Percentiles rank a stretch among this genome's conserved stretches.
Conservation (phyloP, 2,797 vertebrate species). For the Periparus ater region DNA sequence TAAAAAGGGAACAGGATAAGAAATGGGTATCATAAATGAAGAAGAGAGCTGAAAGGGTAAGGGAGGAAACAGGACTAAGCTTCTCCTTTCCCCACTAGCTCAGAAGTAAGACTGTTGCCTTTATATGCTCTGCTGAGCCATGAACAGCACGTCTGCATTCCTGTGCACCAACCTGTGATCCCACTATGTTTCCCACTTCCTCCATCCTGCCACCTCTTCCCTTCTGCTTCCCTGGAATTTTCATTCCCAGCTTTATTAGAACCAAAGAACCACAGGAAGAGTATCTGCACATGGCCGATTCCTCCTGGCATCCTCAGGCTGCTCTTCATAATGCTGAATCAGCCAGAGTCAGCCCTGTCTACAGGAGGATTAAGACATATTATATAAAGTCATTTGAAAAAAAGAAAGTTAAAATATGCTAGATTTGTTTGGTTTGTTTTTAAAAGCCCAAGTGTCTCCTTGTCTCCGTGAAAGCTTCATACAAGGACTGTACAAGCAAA, state of each 20-base stretch:
- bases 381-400: neutral
- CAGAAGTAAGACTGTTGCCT: neutral
- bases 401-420: neutral
- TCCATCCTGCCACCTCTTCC: neutral
- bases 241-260: neutral
- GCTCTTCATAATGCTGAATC: neutral
- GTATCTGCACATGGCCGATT: neutral
- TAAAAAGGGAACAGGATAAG: neutral
- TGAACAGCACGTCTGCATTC: neutral
- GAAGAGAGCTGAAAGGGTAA: neutral
- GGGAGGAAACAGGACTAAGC: neutral
- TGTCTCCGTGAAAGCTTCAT: neutral
- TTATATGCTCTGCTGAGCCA: neutral
- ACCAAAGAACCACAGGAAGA: neutral
- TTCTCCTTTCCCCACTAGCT: neutral
- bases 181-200: neutral
- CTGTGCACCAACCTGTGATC: neutral
- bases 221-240: neutral
- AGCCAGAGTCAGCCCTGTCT: neutral
- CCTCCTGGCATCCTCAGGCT: neutral
- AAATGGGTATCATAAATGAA: neutral
- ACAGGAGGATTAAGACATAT: neutral
- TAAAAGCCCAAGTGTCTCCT: neutral
- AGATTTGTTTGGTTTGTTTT: neutral
- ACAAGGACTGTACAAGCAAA: neutral